Conservation (phyloP, 2,113 vertebrate genomes). For the Amblyopsis rosae region DNA sequence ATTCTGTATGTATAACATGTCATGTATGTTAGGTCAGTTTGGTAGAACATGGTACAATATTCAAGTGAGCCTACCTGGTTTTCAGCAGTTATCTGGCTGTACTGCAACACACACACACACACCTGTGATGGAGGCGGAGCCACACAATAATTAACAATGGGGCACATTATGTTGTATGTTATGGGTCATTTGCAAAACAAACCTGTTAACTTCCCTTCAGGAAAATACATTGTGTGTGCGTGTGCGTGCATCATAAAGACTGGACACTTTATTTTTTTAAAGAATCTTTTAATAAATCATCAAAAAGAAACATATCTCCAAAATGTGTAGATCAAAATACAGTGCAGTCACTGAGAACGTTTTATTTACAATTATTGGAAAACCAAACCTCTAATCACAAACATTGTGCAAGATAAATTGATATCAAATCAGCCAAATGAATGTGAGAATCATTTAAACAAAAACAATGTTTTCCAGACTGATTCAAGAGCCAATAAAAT, state of each 20-base stretch:
- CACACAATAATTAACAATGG: no score
- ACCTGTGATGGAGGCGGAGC: neutral
- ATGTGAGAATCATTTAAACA: neutral
- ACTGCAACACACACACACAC: neutral
- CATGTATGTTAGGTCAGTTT: no score
- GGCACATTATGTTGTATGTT: no score
- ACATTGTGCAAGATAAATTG: constrained; percentile 39
- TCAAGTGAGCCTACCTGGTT: no score
- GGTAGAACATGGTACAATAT: no score
- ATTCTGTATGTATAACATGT: no score
- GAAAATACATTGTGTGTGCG: no score
- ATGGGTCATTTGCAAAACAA: no score
- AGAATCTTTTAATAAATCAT: constrained; percentile 81
- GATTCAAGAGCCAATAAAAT: no score
- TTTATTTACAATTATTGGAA: constrained; percentile 78
- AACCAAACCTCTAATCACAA: constrained; percentile 50
- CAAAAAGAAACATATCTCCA: constrained; percentile 79
- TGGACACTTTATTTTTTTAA: constrained; percentile 45
- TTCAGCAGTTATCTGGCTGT: no score
- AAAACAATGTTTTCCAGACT: no score
- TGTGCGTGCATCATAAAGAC: neutral
- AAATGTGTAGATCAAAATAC: constrained; percentile 77
- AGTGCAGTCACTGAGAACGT: constrained; percentile 78
- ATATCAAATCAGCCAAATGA: constrained; percentile 18
- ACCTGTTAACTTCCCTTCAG: no score